phyloP scores from a whole-genome alignment of 2,888 invertebrate species.

The Orthonevra nobilis region DNA sequence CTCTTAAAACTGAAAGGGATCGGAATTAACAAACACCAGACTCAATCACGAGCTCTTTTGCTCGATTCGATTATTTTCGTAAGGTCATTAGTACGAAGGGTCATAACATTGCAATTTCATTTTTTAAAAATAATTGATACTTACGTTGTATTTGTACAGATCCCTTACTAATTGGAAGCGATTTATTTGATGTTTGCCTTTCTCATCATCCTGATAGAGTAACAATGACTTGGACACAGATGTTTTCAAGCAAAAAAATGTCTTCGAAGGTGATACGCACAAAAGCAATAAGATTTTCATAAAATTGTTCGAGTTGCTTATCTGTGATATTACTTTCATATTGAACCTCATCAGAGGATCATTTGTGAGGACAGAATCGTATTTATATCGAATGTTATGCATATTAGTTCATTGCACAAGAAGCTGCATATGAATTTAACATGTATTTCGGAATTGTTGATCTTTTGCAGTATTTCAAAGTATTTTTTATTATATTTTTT shows the following conservation, averaged over 20 bases:
- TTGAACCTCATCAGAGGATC: slow-evolving; percentile 1
- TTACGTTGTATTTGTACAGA: slow-evolving; percentile 18
- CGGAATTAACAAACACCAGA: no score
- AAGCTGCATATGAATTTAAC: no score
- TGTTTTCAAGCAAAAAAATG: slow-evolving; percentile 14
- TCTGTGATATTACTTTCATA: slow-evolving; percentile 50
- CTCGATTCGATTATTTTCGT: no score
- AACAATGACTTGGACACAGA: slow-evolving; percentile 23
- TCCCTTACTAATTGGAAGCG: neutral
- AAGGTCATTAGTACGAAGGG: no score
- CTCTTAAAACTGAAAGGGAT: no score
- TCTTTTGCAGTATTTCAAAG: neutral
- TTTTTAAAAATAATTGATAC: neutral
- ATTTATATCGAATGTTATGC: no score
- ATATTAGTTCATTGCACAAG: no score
- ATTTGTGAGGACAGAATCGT: no score
- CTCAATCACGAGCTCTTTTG: no score
- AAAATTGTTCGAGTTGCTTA: neutral
- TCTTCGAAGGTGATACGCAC: slow-evolving; percentile 1
- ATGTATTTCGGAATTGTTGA: no score
- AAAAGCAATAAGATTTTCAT: slow-evolving; percentile 1
- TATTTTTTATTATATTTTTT: no score
- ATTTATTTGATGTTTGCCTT: slow-evolving; percentile 12
- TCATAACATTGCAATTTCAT: no score
- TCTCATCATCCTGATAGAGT: slow-evolving; percentile 31